These are phyloP conservation scores for Dasyprocta punctata DNA, from an alignment of 2,113 vertebrate species.

Conservation along the genomic window DNA sequence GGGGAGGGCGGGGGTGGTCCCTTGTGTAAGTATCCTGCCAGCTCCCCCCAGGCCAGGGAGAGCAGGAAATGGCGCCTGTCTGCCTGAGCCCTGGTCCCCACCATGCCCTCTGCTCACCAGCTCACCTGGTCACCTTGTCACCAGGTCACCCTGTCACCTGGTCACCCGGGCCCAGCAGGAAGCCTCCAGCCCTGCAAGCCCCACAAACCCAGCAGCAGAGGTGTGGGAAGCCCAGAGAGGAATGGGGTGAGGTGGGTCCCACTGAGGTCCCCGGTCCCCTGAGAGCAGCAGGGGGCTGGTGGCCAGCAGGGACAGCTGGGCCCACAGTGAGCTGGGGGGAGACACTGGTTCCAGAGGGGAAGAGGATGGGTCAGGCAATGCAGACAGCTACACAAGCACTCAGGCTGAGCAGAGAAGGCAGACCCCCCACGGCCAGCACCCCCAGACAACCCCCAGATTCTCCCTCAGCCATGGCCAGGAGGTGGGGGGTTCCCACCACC, in stretches of 20 bases:
- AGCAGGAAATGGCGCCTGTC: background rate
- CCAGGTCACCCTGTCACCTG: accelerated
- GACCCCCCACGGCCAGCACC: background rate
- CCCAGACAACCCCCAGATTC: background rate
- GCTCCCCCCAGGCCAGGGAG: background rate
- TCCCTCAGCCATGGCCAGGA: background rate
- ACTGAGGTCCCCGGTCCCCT: background rate
- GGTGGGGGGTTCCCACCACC: background rate
- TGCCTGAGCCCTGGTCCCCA: background rate
- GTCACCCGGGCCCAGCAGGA: background rate
- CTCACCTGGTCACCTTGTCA: accelerated
- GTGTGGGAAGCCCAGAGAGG: background rate
- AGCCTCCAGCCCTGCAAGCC: background rate
- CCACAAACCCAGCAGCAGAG: background rate
- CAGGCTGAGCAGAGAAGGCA: background rate
- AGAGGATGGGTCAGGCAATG: background rate
- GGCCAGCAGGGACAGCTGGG: background rate
- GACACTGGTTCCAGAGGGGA: background rate
- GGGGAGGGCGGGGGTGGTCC: background rate
- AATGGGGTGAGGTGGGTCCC: background rate
- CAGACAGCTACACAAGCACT: background rate
- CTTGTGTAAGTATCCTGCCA: background rate
- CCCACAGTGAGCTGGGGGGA: background rate
- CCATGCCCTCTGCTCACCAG: background rate
- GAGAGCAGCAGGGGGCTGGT: background rate